Base-by-base conservation (phyloP, 2,113 vertebrate species). In the Hydropotes inermis region DNA sequence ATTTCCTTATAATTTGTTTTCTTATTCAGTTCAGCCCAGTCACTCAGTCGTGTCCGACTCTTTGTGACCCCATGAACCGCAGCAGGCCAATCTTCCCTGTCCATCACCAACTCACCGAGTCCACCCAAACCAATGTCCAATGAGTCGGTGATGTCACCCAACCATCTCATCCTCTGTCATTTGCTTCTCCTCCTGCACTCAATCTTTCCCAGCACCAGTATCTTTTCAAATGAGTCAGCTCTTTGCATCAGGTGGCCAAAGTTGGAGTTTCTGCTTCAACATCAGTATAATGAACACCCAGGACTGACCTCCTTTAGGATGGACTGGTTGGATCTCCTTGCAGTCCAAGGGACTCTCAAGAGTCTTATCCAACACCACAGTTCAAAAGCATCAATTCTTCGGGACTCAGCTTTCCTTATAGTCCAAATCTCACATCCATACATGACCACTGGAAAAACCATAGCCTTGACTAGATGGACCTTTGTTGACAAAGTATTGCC, bases 21-120 rank as follows among this genome's bases (percentile, higher is more conserved):
- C 2, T 50, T 3, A 50, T 50, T 50, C 47, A 47, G 47, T 47
- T 13, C 64, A 67, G 8, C 36, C n/a, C 17, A 67, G 33, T 67
- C 17, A 1, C 17, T 67, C 64, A 67, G 33, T 36, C 4, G 5
- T 36, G 33, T 67, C 33, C 19, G 8, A 36, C 17, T 36, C 19
- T 64, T 36, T 67, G 64, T 0, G 1, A 67, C 33, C 8, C 33
- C 64, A 4, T 2, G 8, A 16, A 67, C 16, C 5, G 4, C 16
- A 67, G 64, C 64, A 36, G 0, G 8, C 64, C 64, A 67, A 8
- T 17, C 17, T 4, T 67, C 33, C 33, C 64, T 11, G 8, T 36
- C 64, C 17, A 67, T 67, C 64, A 67, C 64, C 33, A 36, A 36
- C 17, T 67, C 33, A 8, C 2, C 2, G 33, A 67, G 16, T 36